Conservation (phyloP, 2,113 vertebrate species). For the Herpetotheres cachinnans region DNA sequence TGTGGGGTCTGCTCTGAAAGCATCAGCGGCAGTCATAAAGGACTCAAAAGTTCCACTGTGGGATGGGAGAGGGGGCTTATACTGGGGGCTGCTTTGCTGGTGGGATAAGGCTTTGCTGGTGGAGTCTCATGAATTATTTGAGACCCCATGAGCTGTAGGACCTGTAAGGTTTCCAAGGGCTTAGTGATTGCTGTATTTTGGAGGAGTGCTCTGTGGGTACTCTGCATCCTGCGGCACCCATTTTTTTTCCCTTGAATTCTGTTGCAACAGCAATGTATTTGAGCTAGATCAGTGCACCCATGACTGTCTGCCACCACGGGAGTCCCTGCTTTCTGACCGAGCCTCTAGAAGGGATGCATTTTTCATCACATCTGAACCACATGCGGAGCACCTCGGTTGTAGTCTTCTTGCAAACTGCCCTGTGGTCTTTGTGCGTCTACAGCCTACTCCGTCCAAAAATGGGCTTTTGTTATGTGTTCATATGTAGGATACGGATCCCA, state of each 20-base stretch:
- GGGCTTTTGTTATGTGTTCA: not conserved
- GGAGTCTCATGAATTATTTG: not conserved
- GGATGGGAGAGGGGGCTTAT: not conserved
- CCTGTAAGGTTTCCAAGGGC: not conserved
- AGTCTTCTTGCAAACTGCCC: not conserved
- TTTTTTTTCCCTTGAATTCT: not conserved
- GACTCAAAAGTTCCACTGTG: not conserved
- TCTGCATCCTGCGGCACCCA: not conserved
- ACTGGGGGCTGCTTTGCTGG: not conserved
- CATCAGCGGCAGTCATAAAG: not conserved
- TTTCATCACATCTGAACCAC: not conserved
- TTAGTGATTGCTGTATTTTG: not conserved
- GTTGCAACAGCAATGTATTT: not conserved
- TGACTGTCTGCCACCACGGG: not conserved
- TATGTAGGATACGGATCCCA: not conserved
- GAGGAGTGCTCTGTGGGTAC: not conserved
- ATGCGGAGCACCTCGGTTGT: fast-evolving
- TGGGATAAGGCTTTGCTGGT: not conserved
- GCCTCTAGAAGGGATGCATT: not conserved
- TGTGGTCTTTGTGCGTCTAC: not conserved
- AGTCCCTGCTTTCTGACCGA: not conserved
- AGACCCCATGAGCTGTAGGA: not conserved
- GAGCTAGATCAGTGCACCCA: not conserved
- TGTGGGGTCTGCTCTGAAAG: not conserved
- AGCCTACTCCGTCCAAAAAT: not conserved